These are phyloP conservation scores for Drosophila anceps DNA, from an alignment of 2,888 invertebrate genomes.

Conservation along the genomic window DNA sequence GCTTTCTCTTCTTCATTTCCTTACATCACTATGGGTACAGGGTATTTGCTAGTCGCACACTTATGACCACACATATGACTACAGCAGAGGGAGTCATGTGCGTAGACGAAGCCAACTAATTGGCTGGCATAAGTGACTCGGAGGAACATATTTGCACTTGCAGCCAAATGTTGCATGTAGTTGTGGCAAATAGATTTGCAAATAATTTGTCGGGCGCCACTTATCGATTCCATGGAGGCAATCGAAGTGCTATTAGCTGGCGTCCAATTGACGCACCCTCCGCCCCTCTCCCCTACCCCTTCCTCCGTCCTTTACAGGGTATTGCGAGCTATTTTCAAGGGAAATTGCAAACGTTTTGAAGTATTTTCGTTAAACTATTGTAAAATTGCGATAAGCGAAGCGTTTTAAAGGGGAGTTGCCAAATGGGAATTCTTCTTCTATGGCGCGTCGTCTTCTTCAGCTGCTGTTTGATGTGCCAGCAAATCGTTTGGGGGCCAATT, in stretches of 20 bases:
- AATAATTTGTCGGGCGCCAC: constrained; percentile 30
- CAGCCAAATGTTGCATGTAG: constrained; percentile 15
- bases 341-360: constrained; percentile 1
- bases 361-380: constrained; percentile 6
- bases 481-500: constrained; percentile 46
- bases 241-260: constrained; percentile 12
- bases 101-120: constrained; percentile 14
- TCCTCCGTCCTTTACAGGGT: neutral
- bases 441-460: neutral
- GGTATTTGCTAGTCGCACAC: neutral
- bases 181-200: constrained; percentile 16
- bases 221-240: constrained; percentile 13
- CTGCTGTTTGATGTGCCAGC: constrained; percentile 19
- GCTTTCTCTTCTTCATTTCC: too few species aligned
- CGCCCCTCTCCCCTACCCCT: neutral
- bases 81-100: neutral
- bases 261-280: constrained; percentile 13
- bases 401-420: constrained; percentile 11
- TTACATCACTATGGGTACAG: neutral
- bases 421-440: constrained; percentile 1
- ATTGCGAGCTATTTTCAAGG: neutral
- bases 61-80: neutral
- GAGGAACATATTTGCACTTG: constrained; percentile 7
- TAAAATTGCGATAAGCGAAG: constrained; percentile 31
- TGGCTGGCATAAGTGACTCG: constrained; percentile 6